These are phyloP conservation scores for Calameuta idolon DNA, from an alignment of 2,888 invertebrate species.

Conservation along the genomic window DNA sequence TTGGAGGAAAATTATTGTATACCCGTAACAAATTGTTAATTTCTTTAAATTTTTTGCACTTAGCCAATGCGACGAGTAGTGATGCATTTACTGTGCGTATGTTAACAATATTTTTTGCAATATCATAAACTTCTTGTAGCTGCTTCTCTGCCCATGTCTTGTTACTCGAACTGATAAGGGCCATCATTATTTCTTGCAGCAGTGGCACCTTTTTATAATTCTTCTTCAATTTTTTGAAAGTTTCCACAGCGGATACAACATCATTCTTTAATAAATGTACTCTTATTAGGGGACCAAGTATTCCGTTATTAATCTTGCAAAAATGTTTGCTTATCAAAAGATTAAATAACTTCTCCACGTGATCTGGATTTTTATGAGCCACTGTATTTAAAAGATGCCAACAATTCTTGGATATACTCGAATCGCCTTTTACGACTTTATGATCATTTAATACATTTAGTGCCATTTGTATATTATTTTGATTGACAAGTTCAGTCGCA, in stretches of 20 bases:
- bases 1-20: conserved; percentile 11
- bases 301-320: conserved; percentile 71
- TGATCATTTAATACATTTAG: conserved; percentile 69
- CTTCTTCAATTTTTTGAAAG: conserved; percentile 68
- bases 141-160: not conserved
- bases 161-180: conserved; percentile 44
- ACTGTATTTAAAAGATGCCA: conserved; percentile 73
- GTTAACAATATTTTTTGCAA: conserved; percentile 19
- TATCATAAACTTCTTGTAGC: conserved; percentile 32
- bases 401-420: conserved; percentile 69
- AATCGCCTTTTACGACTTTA: conserved; percentile 6
- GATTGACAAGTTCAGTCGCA: conserved; percentile 71
- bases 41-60: conserved; percentile 42
- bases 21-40: conserved; percentile 34
- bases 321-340: conserved; percentile 69
- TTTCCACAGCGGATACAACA: conserved; percentile 70
- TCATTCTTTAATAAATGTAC: conserved; percentile 70
- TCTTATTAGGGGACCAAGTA: conserved; percentile 75
- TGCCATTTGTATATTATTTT: conserved; percentile 66
- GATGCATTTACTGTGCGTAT: not conserved
- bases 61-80: conserved; percentile 28
- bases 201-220: conserved; percentile 74
- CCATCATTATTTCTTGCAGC: conserved; percentile 73
- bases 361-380: conserved; percentile 63
- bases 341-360: conserved; percentile 69